Conservation (phyloP, 2,888 invertebrate genomes). For the Lycophotia porphyrea region DNA sequence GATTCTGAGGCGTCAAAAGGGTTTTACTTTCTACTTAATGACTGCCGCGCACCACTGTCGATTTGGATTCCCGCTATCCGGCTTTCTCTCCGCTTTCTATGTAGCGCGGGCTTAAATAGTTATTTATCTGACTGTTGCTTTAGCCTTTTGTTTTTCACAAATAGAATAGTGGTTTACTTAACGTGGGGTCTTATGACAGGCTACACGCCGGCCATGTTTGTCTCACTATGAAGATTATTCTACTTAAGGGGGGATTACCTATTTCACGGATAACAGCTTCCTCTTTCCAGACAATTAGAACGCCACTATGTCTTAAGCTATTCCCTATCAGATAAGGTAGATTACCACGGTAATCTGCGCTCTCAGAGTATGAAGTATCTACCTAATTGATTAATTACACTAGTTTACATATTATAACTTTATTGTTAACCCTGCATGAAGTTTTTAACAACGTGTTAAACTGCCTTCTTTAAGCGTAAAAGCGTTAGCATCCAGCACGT, state of each 20-base stretch:
- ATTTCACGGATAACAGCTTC: background rate
- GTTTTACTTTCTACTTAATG: background rate
- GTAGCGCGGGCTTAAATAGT: slow-evolving; percentile 9
- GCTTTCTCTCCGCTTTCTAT: background rate
- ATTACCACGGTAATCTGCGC: background rate
- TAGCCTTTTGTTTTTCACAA: slow-evolving; percentile 39
- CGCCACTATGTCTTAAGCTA: background rate
- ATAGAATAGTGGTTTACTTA: slow-evolving; percentile 35
- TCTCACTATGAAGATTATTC: background rate
- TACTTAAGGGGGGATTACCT: background rate
- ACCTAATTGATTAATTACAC: background rate
- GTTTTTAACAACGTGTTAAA: no score
- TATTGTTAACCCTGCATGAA: background rate
- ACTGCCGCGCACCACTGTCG: background rate
- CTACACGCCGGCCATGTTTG: background rate
- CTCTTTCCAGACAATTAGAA: background rate
- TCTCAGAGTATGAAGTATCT: background rate
- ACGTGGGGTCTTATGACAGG: slow-evolving; percentile 8
- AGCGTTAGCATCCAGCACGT: no score
- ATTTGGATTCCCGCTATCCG: background rate
- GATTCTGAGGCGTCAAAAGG: background rate
- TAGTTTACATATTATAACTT: background rate
- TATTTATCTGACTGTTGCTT: slow-evolving; percentile 47
- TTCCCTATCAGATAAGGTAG: background rate
- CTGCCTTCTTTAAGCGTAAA: no score